phyloP scores from a whole-genome alignment of 2,797 vertebrate species.

The Denticeps clupeoides region DNA sequence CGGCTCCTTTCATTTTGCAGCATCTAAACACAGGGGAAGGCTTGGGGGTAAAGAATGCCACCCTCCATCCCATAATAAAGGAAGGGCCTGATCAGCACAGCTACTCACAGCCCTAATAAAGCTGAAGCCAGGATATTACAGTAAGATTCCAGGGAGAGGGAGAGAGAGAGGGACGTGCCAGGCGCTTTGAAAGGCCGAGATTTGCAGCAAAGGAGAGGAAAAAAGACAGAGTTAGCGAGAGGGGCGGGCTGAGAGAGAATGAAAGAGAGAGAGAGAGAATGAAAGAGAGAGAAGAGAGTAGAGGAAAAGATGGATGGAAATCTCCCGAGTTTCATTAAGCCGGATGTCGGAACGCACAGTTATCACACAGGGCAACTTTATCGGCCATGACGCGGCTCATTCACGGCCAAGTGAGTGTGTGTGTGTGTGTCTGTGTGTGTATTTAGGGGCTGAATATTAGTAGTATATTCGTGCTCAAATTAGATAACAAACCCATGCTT shows the following conservation, averaged over 20 bases:
- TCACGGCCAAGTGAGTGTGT: constrained; percentile 16
- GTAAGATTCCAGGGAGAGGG: neutral
- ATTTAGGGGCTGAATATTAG: neutral
- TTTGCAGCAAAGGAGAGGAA: too few relatives aligned
- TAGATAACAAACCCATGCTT: too few relatives aligned
- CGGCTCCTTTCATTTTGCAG: constrained; percentile 26
- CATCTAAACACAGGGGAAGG: constrained; percentile 23
- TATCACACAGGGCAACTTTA: constrained; percentile 28
- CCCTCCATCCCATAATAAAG: neutral
- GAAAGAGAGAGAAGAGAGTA: neutral
- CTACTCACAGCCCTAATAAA: neutral
- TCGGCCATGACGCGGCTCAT: constrained; percentile 26
- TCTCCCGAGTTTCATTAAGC: constrained; percentile 35
- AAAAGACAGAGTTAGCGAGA: too few relatives aligned
- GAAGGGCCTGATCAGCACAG: neutral
- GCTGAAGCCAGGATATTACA: neutral
- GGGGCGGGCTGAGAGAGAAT: neutral
- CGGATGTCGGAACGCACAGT: constrained; percentile 22
- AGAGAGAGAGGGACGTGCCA: constrained; percentile 6
- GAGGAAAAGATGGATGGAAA: constrained; percentile 25
- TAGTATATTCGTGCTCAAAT: neutral
- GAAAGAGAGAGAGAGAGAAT: neutral
- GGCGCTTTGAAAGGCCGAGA: too few relatives aligned
- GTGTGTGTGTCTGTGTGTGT: constrained; percentile 3
- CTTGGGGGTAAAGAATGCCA: constrained; percentile 18